Base-by-base conservation (phyloP, 2,113 vertebrate genomes). In the Crotalus horridus region DNA sequence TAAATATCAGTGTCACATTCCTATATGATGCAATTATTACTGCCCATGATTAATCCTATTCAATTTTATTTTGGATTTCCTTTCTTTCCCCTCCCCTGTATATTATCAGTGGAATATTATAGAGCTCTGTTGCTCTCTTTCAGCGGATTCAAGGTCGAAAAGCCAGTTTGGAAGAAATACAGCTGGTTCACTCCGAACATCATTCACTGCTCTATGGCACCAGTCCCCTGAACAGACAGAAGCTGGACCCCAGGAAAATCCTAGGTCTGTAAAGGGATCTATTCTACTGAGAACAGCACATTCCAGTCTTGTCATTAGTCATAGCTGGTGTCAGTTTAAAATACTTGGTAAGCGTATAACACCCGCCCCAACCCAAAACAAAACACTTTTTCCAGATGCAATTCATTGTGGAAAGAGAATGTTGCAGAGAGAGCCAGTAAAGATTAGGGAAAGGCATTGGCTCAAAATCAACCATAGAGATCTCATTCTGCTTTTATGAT, bases 101-200 rank as follows among this genome's bases (percentile, higher is more conserved):
- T 96, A 96, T 97, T 97, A 95, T 97, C 97, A 97, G 96, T 97
- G 96, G 96, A 97, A 95, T 96, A 97, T 96, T 96, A 92, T 96
- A 96, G 95, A 92, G 96, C 96, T 98, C 95, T 98, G 96, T 97
- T 98, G 95, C 98, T 98, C 98, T 98, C 97, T 98, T 98, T 97
- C 98, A 98, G 98, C 95, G 97, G 95, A 97, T 98, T 96, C 97
- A 97, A 98, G 98, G 98, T 97, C 97, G 98, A 97, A 98, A 98
- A 98, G 98, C 98, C 97, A 98, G 97, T 96, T 97, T 98, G 96
- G 97, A 98, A 97, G 98, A 98, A 98, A 98, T 98, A 97, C 97
- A 98, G 97, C 98, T 98, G 97, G 97, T 98, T 96, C 98, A 98
- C 96, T 98, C 97, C 93, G 97, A 98, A 97, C 98, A 98, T 97